Conservation (phyloP, 2,888 invertebrate genomes). For the Nephrotoma flavescens region DNA sequence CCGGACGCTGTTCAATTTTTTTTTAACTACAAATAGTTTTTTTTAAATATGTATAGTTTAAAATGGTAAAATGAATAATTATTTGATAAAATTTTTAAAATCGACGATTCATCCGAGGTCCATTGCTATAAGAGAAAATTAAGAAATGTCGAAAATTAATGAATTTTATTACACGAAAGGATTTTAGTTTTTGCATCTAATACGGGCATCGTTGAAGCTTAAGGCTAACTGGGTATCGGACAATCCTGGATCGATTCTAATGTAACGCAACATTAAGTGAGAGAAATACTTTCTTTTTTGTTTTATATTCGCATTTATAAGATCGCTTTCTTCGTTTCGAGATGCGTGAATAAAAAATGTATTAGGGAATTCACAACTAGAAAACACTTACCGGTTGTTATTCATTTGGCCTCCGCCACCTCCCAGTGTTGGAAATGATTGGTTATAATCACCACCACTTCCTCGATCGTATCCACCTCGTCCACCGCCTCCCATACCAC, state of each 20-base stretch:
- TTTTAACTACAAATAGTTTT: neutral
- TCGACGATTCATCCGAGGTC: slow-evolving; percentile 26
- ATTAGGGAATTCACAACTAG: neutral
- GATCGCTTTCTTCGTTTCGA: neutral
- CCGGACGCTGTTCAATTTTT: neutral
- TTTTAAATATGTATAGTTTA: neutral
- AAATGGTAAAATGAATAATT: neutral
- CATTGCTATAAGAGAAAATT: slow-evolving; percentile 21
- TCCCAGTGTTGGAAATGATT: slow-evolving; percentile 25
- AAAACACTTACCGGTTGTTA: slow-evolving; percentile 19
- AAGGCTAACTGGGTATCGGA: neutral
- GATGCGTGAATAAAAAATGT: neutral
- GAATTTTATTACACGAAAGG: neutral
- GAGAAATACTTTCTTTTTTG: neutral
- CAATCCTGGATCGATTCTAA: neutral
- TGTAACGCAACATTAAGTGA: neutral
- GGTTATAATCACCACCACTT: slow-evolving; percentile 14
- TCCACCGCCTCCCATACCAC: slow-evolving; percentile 14
- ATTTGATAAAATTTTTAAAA: slow-evolving; percentile 16
- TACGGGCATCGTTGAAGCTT: neutral
- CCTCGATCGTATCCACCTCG: slow-evolving; percentile 13
- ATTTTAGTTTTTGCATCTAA: neutral
- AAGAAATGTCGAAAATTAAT: slow-evolving; percentile 2
- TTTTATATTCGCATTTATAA: neutral
- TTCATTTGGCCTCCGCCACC: slow-evolving; percentile 15